Evolutionary conservation across 2,888 invertebrate genomes (phyloP).

Genomic region (Pseudeuparius sepicola): DNA sequence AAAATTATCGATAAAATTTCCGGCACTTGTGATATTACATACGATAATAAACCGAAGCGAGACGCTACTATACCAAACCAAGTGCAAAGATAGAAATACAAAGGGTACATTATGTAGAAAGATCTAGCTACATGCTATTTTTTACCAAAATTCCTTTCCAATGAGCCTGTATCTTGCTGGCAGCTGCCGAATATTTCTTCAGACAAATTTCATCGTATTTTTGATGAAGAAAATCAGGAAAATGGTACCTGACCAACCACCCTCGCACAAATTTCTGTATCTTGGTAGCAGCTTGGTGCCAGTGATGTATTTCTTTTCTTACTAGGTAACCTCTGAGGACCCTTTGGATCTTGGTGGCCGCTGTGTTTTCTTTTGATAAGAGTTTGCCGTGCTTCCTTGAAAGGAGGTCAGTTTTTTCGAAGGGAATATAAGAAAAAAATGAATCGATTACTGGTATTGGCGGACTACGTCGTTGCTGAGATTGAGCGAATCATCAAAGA

Average conservation of each 20-base stretch:
- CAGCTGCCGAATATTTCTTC: constrained; percentile 27
- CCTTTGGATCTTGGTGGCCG: constrained; percentile 33
- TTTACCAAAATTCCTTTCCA: constrained; percentile 34
- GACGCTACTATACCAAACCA: too few species aligned
- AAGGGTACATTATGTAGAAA: too few species aligned
- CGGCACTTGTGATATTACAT: too few species aligned
- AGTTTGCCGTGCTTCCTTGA: constrained; percentile 17
- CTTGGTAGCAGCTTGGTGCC: constrained; percentile 27
- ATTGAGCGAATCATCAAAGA: constrained; percentile 27
- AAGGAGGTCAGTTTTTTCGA: too few species aligned
- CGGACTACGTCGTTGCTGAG: constrained; percentile 26
- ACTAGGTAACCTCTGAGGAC: constrained; percentile 30
- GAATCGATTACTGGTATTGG: constrained; percentile 28
- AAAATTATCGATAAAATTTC: too few species aligned
- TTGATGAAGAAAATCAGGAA: constrained; percentile 24
- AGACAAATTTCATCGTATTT: constrained; percentile 21
- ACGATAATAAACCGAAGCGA: too few species aligned
- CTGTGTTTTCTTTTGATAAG: constrained; percentile 26
- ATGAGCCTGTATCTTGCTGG: constrained; percentile 34
- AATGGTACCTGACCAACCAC: constrained; percentile 28
- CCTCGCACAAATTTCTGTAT: constrained; percentile 34
- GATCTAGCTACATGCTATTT: too few species aligned
- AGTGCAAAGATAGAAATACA: too few species aligned
- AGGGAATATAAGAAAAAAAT: too few species aligned
- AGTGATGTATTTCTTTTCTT: constrained; percentile 26